These are phyloP conservation scores for Parnassius orleans DNA, from an alignment of 2,888 invertebrate genomes.

Conservation along the genomic window DNA sequence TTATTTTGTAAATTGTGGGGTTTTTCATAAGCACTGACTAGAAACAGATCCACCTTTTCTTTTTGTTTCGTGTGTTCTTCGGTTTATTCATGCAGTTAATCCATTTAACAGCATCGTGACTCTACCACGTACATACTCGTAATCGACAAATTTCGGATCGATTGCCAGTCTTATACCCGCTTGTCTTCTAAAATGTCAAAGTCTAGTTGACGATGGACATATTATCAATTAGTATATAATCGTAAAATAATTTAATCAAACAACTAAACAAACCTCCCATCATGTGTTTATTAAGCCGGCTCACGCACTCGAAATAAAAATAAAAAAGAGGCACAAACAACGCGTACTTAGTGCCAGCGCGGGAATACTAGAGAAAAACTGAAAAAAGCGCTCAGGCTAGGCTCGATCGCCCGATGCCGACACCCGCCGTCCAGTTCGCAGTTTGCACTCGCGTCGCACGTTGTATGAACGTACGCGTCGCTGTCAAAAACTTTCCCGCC, in stretches of 20 bases:
- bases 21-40: no score
- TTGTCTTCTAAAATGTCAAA: background rate
- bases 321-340: slow-evolving; percentile 49
- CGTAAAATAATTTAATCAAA: slow-evolving; percentile 16
- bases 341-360: slow-evolving; percentile 47
- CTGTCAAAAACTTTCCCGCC: slow-evolving; percentile 40
- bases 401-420: slow-evolving; percentile 26
- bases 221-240: background rate
- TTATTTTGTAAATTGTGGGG: no score
- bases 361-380: slow-evolving; percentile 40
- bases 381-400: slow-evolving; percentile 33
- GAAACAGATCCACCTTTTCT: no score
- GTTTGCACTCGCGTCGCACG: slow-evolving; percentile 52
- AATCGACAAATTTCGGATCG: slow-evolving; percentile 10
- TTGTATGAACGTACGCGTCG: slow-evolving; percentile 43
- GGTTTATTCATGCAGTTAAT: no score
- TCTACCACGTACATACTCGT: no score
- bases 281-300: slow-evolving; percentile 44
- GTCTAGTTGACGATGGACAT: slow-evolving; percentile 6
- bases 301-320: slow-evolving; percentile 46
- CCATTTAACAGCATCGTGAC: no score
- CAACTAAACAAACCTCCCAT: slow-evolving; percentile 56
- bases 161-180: slow-evolving; percentile 1
- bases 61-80: no score
- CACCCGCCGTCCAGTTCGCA: slow-evolving; percentile 33